Evolutionary conservation across 2,797 vertebrate species (phyloP).

Genomic region (Phaenicophaeus curvirostris): DNA sequence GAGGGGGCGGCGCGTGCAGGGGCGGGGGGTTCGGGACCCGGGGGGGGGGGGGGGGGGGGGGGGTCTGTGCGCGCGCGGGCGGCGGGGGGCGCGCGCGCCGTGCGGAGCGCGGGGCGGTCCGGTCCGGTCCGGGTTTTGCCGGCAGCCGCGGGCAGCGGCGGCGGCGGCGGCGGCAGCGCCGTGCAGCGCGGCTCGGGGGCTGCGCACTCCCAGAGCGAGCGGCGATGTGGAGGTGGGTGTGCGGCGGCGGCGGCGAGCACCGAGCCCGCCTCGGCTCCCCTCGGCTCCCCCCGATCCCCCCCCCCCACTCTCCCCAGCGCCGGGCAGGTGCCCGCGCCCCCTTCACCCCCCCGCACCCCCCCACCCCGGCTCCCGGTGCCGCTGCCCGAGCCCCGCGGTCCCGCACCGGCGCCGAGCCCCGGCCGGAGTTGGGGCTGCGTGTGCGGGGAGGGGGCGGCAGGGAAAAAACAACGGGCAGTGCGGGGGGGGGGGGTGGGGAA

Average conservation of each 20-base stretch:
- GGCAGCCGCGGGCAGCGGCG: slow-evolving; percentile 85
- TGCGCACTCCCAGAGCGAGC: slow-evolving; percentile 79
- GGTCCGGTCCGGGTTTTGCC: slow-evolving; percentile 96
- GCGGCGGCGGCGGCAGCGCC: too few species aligned
- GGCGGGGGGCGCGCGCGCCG: slow-evolving; percentile 23
- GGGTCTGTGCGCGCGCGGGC: background rate
- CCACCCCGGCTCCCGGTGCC: slow-evolving; percentile 30
- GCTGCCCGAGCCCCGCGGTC: background rate
- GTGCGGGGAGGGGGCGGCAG: background rate
- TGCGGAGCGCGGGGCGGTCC: slow-evolving; percentile 23
- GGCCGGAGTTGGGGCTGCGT: background rate
- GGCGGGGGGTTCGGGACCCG: too few species aligned
- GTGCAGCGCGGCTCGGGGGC: slow-evolving; percentile 90
- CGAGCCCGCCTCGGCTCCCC: background rate
- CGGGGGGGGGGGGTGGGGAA: background rate
- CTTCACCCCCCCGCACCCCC: background rate
- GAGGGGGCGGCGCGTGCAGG: too few species aligned
- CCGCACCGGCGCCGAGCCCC: background rate
- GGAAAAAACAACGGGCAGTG: too few species aligned
- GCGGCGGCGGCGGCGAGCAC: slow-evolving; percentile 71
- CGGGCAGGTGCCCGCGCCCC: background rate
- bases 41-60: background rate
- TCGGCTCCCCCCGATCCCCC: background rate
- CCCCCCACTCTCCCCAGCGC: too few species aligned
- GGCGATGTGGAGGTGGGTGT: slow-evolving; percentile 93